Base-by-base conservation (phyloP, 2,888 invertebrate genomes). In the Drosophila limbata region DNA sequence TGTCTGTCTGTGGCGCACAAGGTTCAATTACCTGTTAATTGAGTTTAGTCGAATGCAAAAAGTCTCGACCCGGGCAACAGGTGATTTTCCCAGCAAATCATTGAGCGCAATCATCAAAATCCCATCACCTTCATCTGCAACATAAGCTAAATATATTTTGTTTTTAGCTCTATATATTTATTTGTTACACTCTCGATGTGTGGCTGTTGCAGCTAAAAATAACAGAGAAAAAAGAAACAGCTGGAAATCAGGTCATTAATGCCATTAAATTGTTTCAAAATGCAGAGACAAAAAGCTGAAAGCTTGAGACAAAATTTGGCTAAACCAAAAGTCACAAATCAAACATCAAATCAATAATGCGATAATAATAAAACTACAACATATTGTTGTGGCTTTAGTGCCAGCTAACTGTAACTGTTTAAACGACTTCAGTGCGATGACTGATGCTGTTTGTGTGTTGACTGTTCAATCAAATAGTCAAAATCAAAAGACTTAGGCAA, bases 1-100 rank as follows among this genome's bases (percentile, higher is more conserved):
- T 45, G 13, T 53, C 52, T 66, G 61, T 40, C 37, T 66, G 37
- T 56, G 60, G 56, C 64, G 69, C 66, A 60, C 71, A 78, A 83
- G 84, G 84, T 84, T 84, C 84, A 84, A 84, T 84, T 84, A 84
- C 84, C 84, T 84, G 84, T 89, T 84, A 89, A 84, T 84, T 84
- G 84, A 87, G 89, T 87, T 84, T 87, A 84, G 85, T 64, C 88
- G 64, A 79, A 77, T 84, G 88, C 84, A 87, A 79, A 84, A 84
- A 63, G 44, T 85, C 83, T 79, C 82, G 82, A 83, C 52, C 63
- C 60, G 68, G 77, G 47, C 45, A 35, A 68, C 56, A 63, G 48
- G n/a, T n/a, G n/a, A n/a, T 48, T 70, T 73, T 73, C 69, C 75
- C 70, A 81, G 65, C 63, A 57, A 39, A 62, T 40, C 55, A 33